Evolutionary conservation across 1,140 invertebrate genomes (phyloP).

Genomic region (Lepidurus arcticus): DNA sequence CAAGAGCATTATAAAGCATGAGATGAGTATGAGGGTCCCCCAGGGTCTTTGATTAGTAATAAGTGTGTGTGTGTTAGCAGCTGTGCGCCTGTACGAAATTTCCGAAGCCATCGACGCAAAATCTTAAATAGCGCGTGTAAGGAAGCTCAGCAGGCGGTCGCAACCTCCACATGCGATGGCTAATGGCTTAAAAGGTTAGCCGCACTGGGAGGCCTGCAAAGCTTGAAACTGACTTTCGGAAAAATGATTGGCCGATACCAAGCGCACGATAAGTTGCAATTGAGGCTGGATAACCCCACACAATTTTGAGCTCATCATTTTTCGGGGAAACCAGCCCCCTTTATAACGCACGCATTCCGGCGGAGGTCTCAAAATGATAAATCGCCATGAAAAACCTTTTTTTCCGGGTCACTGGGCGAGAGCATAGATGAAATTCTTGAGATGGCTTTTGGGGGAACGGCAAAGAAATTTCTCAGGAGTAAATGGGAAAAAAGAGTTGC

Average conservation of each 20-base stretch:
- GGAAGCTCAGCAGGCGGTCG: background rate
- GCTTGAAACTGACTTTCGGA: background rate
- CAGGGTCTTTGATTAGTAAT: constrained; percentile 22
- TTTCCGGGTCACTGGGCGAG: background rate
- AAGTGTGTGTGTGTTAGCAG: constrained; percentile 5
- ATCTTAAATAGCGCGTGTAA: constrained; percentile 3
- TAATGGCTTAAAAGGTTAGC: background rate
- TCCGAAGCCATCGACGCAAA: background rate
- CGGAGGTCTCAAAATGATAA: background rate
- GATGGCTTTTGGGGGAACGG: background rate
- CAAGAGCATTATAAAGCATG: background rate
- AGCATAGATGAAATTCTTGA: constrained; percentile 7
- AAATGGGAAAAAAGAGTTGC: background rate
- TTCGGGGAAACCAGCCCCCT: background rate
- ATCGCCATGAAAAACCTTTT: background rate
- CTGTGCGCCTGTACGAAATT: background rate
- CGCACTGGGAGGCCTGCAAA: background rate
- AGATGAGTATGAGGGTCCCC: constrained; percentile 14
- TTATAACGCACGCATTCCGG: background rate
- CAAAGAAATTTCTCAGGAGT: background rate
- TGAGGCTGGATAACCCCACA: background rate
- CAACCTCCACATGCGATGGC: constrained; percentile 16
- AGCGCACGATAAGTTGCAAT: background rate
- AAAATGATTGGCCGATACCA: background rate
- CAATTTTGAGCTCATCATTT: too few relatives aligned